Base-by-base conservation (phyloP, 2,113 vertebrate species). In the Mus spicilegus region DNA sequence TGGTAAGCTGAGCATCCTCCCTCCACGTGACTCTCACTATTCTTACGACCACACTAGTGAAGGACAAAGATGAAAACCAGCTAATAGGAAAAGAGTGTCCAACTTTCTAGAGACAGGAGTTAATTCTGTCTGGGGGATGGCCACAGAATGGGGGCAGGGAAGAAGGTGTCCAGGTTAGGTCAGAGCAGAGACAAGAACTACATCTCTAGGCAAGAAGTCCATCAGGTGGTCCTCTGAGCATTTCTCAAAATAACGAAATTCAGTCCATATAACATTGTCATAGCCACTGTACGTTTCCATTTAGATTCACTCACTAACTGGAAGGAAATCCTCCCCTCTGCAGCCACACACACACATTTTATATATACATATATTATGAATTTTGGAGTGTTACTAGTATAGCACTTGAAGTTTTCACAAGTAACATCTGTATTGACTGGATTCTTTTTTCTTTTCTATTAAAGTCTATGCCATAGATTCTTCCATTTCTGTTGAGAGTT, bases 341-440 rank as follows among this genome's bases (percentile, higher is more conserved):
- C 63, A 96, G 97, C 91, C 46, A 67, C 13, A n/a, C 3, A 22
- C 20, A 54, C 33, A 88, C n/a, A 73, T 39, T 61, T 42, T 84
- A n/a, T 81, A 36, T 72, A 58, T 30, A 75, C 14, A 36, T 12
- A 58, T 28, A 65, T 67, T 84, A n/a, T 81, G 77, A 84, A 69
- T 95, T 97, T 91, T 87, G 73, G 56, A 91, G 96, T 98, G 95
- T 98, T 92, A 98, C 91, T 97, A 97, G 95, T 96, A 94, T 97
- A 96, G 98, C 97, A 97, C 98, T 98, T 98, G 98, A 97, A 93
- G 80, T 97, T 97, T 98, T 97, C 97, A 98, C 95, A 92, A 97
- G 91, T 97, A 98, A 93, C 93, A 97, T 97, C 97, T 97, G 95
- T 98, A 98, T 92, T 96, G 97, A 96, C 96, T 98, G 94, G 98